A percentile compares a stretch with the other conserved stretches of the same genome.
phyloP scores from a whole-genome alignment of 2,888 invertebrate species.

The Sesia apiformis region DNA sequence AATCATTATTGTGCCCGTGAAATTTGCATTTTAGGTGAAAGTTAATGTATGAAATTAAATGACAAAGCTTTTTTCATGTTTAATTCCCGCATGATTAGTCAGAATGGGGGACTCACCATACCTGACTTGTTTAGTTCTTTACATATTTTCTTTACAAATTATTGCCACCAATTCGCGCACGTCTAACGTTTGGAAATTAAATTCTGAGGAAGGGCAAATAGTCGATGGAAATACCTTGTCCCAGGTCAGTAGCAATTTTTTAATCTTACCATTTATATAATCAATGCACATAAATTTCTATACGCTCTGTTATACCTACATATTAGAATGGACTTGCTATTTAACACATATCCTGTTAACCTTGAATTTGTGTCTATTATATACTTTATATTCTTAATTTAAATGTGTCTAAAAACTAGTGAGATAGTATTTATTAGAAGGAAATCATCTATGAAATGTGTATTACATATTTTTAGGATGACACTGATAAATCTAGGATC shows the following conservation, averaged over 20 bases:
- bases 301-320: background rate
- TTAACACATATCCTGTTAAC: background rate
- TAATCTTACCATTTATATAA: constrained; percentile 45
- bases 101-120: constrained; percentile 75
- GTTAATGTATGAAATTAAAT: constrained; percentile 21
- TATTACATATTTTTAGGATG: constrained; percentile 40
- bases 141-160: constrained; percentile 82
- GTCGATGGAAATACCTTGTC: constrained; percentile 77
- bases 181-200: constrained; percentile 88
- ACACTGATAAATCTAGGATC: constrained; percentile 49
- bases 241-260: constrained; percentile 51
- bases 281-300: constrained; percentile 15
- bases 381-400: background rate
- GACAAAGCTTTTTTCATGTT: constrained; percentile 15
- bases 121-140: constrained; percentile 78
- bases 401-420: no score
- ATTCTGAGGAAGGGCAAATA: constrained; percentile 83
- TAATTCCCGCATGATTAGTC: constrained; percentile 31
- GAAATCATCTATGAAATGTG: background rate
- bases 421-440: no score
- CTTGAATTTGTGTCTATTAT: background rate
- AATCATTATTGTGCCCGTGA: constrained; percentile 28
- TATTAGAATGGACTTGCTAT: background rate
- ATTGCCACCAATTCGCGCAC: constrained; percentile 85
- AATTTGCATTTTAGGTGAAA: constrained; percentile 36